Evolutionary conservation across 2,797 vertebrate genomes (phyloP).

Genomic region (Tiaroga cobitis): DNA sequence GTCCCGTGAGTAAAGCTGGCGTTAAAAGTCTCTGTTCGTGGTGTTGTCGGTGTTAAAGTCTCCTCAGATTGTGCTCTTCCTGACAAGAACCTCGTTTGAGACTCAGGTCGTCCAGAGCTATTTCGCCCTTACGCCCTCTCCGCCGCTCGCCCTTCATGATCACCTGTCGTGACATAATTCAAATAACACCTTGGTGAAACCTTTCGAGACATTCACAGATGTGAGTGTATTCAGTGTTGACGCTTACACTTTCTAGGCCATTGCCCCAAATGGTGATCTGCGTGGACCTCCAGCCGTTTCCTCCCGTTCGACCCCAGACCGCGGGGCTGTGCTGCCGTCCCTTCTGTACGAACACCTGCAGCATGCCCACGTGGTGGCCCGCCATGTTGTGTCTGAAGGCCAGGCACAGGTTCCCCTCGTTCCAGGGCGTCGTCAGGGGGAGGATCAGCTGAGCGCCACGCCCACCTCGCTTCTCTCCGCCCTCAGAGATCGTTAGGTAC

Average conservation of each 20-base stretch:
- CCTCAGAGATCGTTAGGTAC: constrained; percentile 87
- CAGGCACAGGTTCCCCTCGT: constrained; percentile 86
- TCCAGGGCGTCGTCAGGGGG: constrained; percentile 78
- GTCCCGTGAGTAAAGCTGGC: background rate
- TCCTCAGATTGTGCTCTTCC: constrained; percentile 82
- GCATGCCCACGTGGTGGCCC: constrained; percentile 84
- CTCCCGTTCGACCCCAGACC: constrained; percentile 90
- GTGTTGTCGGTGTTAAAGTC: constrained; percentile 72
- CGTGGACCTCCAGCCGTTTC: constrained; percentile 92
- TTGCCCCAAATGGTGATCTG: constrained; percentile 87
- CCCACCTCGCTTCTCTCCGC: constrained; percentile 80
- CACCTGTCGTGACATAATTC: constrained; percentile 78
- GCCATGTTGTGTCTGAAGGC: constrained; percentile 91
- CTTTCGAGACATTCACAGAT: background rate
- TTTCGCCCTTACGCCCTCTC: constrained; percentile 84
- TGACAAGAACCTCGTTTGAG: constrained; percentile 88
- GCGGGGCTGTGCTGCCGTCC: constrained; percentile 84
- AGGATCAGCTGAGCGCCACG: constrained; percentile 86
- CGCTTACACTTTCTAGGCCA: constrained; percentile 91
- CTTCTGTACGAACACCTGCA: constrained; percentile 91
- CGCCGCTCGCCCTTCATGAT: constrained; percentile 92
- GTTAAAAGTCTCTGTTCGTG: constrained; percentile 15
- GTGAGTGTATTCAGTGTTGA: background rate
- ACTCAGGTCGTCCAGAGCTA: constrained; percentile 92
- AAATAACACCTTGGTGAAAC: background rate